phyloP scores from a whole-genome alignment of 2,797 vertebrate genomes.

The Naso thynnoides region DNA sequence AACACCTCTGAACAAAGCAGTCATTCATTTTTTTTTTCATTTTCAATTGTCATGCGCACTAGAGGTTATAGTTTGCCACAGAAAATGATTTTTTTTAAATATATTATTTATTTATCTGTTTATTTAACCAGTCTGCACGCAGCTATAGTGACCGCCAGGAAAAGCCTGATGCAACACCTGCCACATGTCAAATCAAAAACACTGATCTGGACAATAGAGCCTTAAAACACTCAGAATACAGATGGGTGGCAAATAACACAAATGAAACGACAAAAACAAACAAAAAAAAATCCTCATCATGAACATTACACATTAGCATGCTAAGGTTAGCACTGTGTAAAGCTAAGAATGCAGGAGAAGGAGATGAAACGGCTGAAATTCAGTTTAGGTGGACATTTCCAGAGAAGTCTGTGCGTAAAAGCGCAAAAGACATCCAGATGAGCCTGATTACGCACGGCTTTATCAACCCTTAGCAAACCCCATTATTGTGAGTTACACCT shows the following conservation, averaged over 20 bases:
- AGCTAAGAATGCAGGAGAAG: not conserved
- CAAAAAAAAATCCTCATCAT: too few species aligned
- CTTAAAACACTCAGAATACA: too few species aligned
- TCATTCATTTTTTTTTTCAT: slow-evolving; percentile 5
- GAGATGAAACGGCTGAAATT: not conserved
- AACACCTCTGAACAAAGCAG: slow-evolving; percentile 26
- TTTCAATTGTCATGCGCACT: slow-evolving; percentile 8
- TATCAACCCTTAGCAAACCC: not conserved
- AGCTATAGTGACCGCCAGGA: not conserved
- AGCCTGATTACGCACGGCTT: slow-evolving; percentile 5
- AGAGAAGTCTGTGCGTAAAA: slow-evolving; percentile 20
- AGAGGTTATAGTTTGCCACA: slow-evolving; percentile 6
- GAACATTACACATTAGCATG: not conserved
- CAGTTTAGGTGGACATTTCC: rapidly evolving
- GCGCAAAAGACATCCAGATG: not conserved
- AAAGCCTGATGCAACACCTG: not conserved
- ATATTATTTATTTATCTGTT: too few species aligned
- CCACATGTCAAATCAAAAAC: not conserved
- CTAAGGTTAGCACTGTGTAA: not conserved
- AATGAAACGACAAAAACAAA: too few species aligned
- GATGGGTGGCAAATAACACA: too few species aligned
- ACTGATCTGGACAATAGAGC: not conserved
- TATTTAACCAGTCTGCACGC: not conserved
- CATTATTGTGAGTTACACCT: too few species aligned
- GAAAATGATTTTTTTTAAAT: not conserved